Conservation (phyloP, 64 coral and sea anemone species). For the Montipora sp. region DNA sequence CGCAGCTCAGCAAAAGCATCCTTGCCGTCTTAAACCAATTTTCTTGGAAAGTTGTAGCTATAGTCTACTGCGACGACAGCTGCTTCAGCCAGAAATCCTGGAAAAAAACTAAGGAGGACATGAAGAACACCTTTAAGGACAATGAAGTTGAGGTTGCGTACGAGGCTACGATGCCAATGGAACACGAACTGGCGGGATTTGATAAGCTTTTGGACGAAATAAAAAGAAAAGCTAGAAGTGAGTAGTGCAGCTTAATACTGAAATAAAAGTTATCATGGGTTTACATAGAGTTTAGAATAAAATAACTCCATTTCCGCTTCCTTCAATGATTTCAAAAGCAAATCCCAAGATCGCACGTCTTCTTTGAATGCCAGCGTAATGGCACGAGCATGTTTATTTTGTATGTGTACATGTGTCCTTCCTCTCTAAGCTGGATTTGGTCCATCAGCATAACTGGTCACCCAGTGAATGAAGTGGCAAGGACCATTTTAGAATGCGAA, state of each 20-base stretch:
- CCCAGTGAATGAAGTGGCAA: too few relatives aligned
- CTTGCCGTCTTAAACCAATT: conserved; percentile 75
- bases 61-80: conserved; percentile 44
- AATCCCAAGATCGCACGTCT: too few relatives aligned
- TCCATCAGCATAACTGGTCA: too few relatives aligned
- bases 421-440: too few relatives aligned
- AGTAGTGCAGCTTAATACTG: background rate
- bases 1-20: conserved; percentile 73
- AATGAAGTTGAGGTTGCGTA: conserved; percentile 60
- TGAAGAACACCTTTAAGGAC: conserved; percentile 17
- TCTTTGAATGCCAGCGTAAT: too few relatives aligned
- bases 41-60: conserved; percentile 61
- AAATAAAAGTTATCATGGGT: too few relatives aligned
- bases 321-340: too few relatives aligned
- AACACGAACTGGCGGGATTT: background rate
- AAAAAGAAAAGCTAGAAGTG: conserved; percentile 69
- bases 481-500: too few relatives aligned
- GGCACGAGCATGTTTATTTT: too few relatives aligned
- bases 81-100: conserved; percentile 37
- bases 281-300: too few relatives aligned
- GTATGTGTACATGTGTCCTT: too few relatives aligned
- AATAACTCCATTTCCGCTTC: too few relatives aligned
- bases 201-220: conserved; percentile 49
- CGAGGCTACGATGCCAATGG: conserved; percentile 45
- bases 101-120: conserved; percentile 66